phyloP scores from a whole-genome alignment of 2,113 vertebrate genomes.

The Mastomys coucha region DNA sequence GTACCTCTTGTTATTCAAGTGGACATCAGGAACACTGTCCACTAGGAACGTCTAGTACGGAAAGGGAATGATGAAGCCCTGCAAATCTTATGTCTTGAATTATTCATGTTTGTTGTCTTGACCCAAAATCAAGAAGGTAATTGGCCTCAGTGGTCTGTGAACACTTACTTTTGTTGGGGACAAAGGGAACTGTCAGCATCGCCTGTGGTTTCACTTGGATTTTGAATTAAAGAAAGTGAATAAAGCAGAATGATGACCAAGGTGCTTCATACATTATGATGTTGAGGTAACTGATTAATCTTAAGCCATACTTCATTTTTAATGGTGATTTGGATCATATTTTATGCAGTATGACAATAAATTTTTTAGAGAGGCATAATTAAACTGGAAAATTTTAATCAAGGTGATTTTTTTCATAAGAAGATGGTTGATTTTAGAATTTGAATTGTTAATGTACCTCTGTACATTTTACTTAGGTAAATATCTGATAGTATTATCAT shows the following conservation, averaged over 20 bases:
- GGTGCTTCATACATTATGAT: neutral
- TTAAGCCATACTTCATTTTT: slow-evolving; percentile 83
- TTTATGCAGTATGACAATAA: slow-evolving; percentile 66
- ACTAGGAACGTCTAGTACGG: no score
- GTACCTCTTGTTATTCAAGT: no score
- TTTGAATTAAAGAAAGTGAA: slow-evolving; percentile 45
- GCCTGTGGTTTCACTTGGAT: neutral
- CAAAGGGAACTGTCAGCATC: no score
- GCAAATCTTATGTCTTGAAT: no score
- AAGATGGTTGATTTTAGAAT: slow-evolving; percentile 72
- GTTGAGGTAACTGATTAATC: slow-evolving; percentile 48
- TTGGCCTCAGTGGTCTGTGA: no score
- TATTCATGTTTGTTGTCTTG: no score
- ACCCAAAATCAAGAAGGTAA: no score
- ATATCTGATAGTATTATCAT: slow-evolving; percentile 59
- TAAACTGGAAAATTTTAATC: slow-evolving; percentile 72
- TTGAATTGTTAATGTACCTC: slow-evolving; percentile 56
- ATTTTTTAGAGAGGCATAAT: slow-evolving; percentile 70
- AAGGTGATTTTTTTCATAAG: slow-evolving; percentile 63
- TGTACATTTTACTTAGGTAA: slow-evolving; percentile 51
- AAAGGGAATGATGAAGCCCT: no score
- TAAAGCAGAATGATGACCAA: slow-evolving; percentile 45
- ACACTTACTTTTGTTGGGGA: no score
- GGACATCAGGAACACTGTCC: no score
- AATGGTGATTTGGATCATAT: slow-evolving; percentile 79